Conservation (phyloP, 2,113 vertebrate species). For the Forbesichthys papilliferus region DNA sequence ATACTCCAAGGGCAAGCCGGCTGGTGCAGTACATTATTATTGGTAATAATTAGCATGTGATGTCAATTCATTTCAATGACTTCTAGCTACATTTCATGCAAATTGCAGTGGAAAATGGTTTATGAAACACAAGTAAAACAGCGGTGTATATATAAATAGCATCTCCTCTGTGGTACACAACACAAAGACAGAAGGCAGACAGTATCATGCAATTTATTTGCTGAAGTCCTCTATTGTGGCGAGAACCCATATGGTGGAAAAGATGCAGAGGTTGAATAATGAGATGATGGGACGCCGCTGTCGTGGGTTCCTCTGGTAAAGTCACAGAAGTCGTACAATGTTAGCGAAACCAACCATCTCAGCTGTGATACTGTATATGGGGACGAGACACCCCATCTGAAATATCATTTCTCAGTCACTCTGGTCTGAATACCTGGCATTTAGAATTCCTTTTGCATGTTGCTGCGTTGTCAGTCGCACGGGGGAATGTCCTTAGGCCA, state of each 20-base stretch:
- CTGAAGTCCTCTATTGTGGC: conserved; percentile 6
- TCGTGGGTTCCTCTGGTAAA: conserved; percentile 27
- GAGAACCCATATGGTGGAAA: conserved; percentile 20
- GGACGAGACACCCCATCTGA: conserved; percentile 6
- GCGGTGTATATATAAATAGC: too few species aligned
- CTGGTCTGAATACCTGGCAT: conserved; percentile 48
- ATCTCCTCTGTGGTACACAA: too few species aligned
- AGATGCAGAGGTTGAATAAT: conserved; percentile 35
- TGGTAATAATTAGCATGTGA: background rate
- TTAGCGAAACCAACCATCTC: conserved; percentile 9
- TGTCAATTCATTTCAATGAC: too few species aligned
- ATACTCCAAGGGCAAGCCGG: background rate
- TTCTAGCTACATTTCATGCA: too few species aligned
- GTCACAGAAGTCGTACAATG: conserved; percentile 15
- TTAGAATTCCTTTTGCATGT: conserved; percentile 58
- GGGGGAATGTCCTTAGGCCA: conserved; percentile 54
- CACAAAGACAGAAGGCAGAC: too few species aligned
- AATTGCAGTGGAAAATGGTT: too few species aligned
- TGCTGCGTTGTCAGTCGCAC: conserved; percentile 53
- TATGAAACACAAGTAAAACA: too few species aligned
- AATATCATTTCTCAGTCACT: conserved; percentile 49
- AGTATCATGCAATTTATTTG: background rate
- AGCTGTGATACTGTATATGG: conserved; percentile 31
- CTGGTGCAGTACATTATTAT: background rate
- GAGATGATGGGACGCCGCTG: conserved; percentile 5